Base-by-base conservation (phyloP, 2,113 vertebrate species). In the Tupaia chinensis region DNA sequence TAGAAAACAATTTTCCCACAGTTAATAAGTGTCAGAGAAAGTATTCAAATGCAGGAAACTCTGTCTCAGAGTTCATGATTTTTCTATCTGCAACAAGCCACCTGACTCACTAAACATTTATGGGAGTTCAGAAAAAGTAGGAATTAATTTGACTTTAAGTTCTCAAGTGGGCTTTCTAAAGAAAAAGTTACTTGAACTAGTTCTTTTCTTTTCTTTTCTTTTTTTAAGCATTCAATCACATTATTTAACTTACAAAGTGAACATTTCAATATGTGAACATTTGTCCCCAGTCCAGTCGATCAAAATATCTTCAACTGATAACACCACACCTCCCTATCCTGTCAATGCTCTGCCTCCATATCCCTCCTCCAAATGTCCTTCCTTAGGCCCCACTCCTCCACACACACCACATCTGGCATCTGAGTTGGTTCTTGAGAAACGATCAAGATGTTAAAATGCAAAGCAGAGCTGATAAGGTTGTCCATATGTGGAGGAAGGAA, bases 61-160 rank as follows among this genome's bases (percentile, higher is more conserved):
- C 22, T 25, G 23, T 58, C 66, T 90, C 9, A 76, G 87, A 25
- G 32, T 58, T 10, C 77, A 53, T 72, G 44, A 9, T 89, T 22
- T 94, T 89, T 56, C n/a, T 9, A 58, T 23, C 44, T 22, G 16
- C 25, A 74, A 79, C n/a, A 63, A 86, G 7, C 29, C 0, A 0
- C 23, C 65, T 82, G 20, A 83, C 32, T 76, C n/a, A 83, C 66
- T 44, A 29, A 87, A 90, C 63, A 94, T 80, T 94, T 72, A 84
- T 14, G 44, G 22, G 66, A 87, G 25, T 92, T 96, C 66, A 95
- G 54, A 93, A 12, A 89, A 11, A 54, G n/a, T 27, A 83, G 16
- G 56, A 92, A 72, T 85, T 88, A 58, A 95, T 95, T 94, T 84
- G 56, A 25, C 77, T 80, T 84, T 66, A 87, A 77, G 23, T 94